Evolutionary conservation across 2,797 vertebrate genomes (phyloP).

Genomic region (Fistularia tabacaria): DNA sequence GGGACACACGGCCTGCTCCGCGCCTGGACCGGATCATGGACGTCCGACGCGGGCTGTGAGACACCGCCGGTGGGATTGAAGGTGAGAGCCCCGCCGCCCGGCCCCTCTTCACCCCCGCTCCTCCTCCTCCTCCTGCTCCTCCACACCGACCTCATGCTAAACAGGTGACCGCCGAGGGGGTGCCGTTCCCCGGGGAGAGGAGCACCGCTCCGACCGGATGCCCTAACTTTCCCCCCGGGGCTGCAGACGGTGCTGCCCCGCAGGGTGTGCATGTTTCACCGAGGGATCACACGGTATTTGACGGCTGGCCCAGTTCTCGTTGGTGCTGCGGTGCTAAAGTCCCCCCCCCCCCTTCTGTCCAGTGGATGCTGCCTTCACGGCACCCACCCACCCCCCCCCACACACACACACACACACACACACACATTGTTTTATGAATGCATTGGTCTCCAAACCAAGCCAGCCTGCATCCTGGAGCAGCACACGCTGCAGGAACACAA

Average conservation of each 20-base stretch:
- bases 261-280: background rate
- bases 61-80: conserved; percentile 65
- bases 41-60: conserved; percentile 56
- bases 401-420: no score
- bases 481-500: no score
- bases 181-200: background rate
- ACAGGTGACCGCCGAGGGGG: conserved; percentile 40
- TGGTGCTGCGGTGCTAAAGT: conserved; percentile 15
- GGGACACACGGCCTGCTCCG: conserved; percentile 12
- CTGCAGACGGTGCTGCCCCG: no score
- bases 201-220: no score
- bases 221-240: no score
- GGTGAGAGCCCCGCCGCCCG: conserved; percentile 61
- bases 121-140: conserved; percentile 27
- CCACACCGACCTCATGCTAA: conserved; percentile 1
- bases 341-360: conserved; percentile 24
- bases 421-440: no score
- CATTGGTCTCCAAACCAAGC: no score
- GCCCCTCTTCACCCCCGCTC: conserved; percentile 24
- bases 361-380: conserved; percentile 43
- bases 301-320: conserved; percentile 21
- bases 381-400: no score
- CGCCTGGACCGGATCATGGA: conserved; percentile 43
- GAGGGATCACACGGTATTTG: background rate
- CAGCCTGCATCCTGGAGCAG: no score